Conservation (phyloP, 2,797 vertebrate species). For the Myotis pilosus region DNA sequence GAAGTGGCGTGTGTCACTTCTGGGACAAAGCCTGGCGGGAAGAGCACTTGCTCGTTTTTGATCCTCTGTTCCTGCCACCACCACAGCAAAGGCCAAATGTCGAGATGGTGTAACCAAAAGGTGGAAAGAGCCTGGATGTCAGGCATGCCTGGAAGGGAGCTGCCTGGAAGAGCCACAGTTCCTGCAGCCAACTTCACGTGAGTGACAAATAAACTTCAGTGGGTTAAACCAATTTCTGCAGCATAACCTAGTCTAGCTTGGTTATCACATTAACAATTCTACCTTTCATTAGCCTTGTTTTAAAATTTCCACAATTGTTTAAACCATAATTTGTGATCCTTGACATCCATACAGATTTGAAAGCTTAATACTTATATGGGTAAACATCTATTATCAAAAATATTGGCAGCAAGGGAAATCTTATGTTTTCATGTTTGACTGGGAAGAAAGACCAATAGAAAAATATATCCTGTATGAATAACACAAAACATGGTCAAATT, state of each 20-base stretch:
- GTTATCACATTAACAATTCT: not conserved
- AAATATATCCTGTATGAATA: not conserved
- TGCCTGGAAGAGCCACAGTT: not conserved
- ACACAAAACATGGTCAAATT: not conserved
- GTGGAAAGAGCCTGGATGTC: not conserved
- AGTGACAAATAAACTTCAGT: not conserved
- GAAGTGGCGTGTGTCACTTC: constrained; percentile 34
- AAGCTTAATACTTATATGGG: not conserved
- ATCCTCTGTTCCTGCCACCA: not conserved
- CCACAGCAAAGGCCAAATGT: not conserved
- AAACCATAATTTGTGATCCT: not conserved
- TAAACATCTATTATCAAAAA: constrained; percentile 2
- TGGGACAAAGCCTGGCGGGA: constrained; percentile 33
- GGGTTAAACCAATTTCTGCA: not conserved
- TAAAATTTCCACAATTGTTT: not conserved
- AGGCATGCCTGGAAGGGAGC: not conserved
- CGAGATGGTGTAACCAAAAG: not conserved
- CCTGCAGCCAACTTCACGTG: not conserved
- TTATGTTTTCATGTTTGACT: constrained; percentile 19
- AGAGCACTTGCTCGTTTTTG: not conserved
- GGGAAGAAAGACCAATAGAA: constrained; percentile 4
- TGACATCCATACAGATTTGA: not conserved
- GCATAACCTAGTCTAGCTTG: not conserved
- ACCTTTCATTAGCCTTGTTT: not conserved
- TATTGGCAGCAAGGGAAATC: not conserved